phyloP scores from a whole-genome alignment of 2,113 vertebrate species.

The Bos taurus region ARS-UCD2.0 NC_037348.1:68915001-68915500 shows the following conservation, averaged over 20 bases:
- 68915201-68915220: not conserved
- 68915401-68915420: too few species aligned
- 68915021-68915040: not conserved
- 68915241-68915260: too few species aligned
- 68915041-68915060: not conserved
- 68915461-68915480: not conserved
- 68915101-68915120: not conserved
- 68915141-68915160: not conserved
- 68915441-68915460: not conserved
- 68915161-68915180: not conserved
- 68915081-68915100: fast-evolving
- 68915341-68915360: fast-evolving
- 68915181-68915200: not conserved
- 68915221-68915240: too few species aligned
- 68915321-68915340: too few species aligned
- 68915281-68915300: too few species aligned
- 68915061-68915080: not conserved
- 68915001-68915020: not conserved
- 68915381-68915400: too few species aligned
- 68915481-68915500: not conserved
- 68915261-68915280: too few species aligned
- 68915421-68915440: too few species aligned
- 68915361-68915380: too few species aligned
- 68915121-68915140: not conserved
- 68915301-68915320: too few species aligned